Evolutionary conservation across 2,113 vertebrate genomes (phyloP), one percentile per base, ranked within the genome.

Genomic region (Eptesicus fuscus): DNA sequence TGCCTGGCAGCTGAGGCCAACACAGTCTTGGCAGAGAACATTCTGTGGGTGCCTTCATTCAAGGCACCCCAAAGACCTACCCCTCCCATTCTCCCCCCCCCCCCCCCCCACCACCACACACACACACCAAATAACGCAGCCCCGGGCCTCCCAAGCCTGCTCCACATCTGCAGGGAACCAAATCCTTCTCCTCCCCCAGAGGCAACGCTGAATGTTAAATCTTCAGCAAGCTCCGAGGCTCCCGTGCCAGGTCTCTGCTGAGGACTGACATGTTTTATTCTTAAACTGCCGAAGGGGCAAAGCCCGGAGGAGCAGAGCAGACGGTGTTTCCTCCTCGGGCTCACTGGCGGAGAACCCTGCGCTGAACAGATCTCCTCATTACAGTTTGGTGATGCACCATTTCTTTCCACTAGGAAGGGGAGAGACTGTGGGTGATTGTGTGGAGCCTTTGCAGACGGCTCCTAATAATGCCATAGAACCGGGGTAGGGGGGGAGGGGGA

Each of bases 61-160:
- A 63, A 4, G 23, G 11, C n/a, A 3, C 42, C 69, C 35, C 51
- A 70, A 35, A n/a, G n/a, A 49, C 30, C 42, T 65, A 28, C 71
- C 71, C 70, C 22, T n/a, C 70, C 37, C 4, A 5, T 25, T 9
- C 2, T 5, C 20, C 4, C 20, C 10, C 20, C 10, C 35, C 18
- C 0, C 0, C 6, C 2, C 40, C 2, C 30, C 7, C 3, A n/a
- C n/a, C n/a, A n/a, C n/a, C n/a, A n/a, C 18, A 56, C 20, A 22
- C 53, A 7, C 18, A 18, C 51, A 6, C 35, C 14, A 44, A 37
- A 16, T 2, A n/a, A 4, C 7, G 23, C 53, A 37, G 0, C 13
- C 23, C 51, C 37, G 1, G 40, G 22, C 32, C n/a, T 28, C n/a
- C 28, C 5, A 9, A 35, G 49, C 30, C 87, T 1, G 4, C 78